Evolutionary conservation across 2,113 vertebrate species (phyloP).

Genomic region (Uria aalge): DNA sequence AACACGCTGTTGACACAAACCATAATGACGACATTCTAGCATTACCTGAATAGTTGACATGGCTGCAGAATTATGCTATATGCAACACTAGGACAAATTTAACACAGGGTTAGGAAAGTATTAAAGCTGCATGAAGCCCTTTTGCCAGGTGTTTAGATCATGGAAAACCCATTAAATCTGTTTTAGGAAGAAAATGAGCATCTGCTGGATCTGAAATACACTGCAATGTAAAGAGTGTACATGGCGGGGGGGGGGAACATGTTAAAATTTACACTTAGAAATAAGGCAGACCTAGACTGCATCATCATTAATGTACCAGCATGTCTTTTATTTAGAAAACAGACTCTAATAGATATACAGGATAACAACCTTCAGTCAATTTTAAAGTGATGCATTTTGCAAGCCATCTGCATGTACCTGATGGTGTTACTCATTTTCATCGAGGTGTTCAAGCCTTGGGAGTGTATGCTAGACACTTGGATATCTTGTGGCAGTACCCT

Average conservation of each 20-base stretch:
- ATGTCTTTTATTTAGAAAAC: background rate
- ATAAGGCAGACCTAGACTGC: background rate
- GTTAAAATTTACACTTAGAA: background rate
- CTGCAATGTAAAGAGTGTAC: background rate
- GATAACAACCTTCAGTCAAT: background rate
- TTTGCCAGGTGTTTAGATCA: slow-evolving; percentile 52
- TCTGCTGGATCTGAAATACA: background rate
- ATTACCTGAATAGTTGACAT: slow-evolving; percentile 61
- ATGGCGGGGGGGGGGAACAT: background rate
- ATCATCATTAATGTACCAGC: background rate
- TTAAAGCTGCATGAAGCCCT: background rate
- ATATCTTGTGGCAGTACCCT: background rate
- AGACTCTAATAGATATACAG: background rate
- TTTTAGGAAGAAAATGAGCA: slow-evolving; percentile 40
- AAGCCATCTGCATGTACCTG: background rate
- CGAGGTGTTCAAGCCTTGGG: background rate
- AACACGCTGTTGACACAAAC: slow-evolving; percentile 57
- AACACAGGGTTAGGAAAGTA: slow-evolving; percentile 49
- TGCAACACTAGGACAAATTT: slow-evolving; percentile 28
- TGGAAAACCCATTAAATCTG: slow-evolving; percentile 41
- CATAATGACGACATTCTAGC: slow-evolving; percentile 37
- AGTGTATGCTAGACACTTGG: background rate
- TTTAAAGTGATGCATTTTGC: background rate
- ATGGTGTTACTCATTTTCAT: background rate
- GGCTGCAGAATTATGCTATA: slow-evolving; percentile 38